Conservation (phyloP, 2,888 invertebrate species). For the Blastobasis lacticolella region DNA sequence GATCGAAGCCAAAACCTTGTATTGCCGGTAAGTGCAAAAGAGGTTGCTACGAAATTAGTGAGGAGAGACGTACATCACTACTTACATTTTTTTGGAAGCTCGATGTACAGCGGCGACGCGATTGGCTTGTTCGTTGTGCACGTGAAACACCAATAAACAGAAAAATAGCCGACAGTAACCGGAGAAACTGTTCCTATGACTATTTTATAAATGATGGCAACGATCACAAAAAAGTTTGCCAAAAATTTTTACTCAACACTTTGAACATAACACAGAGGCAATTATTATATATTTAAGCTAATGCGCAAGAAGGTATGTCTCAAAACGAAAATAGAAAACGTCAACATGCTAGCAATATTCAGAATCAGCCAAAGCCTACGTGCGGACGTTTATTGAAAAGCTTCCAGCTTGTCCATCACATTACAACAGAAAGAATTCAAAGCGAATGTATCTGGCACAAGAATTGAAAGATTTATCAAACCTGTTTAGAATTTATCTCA, state of each 20-base stretch:
- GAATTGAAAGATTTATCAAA: slow-evolving; percentile 8
- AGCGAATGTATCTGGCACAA: slow-evolving; percentile 8
- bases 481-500: slow-evolving; percentile 7
- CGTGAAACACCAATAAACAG: neutral
- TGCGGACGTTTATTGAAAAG: slow-evolving; percentile 10
- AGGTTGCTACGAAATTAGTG: no score
- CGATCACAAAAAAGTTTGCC: neutral
- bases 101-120: neutral
- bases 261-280: neutral
- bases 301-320: neutral
- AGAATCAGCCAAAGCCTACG: neutral
- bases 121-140: neutral
- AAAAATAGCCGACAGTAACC: neutral
- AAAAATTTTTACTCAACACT: neutral
- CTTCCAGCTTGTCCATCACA: slow-evolving; percentile 14
- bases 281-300: neutral
- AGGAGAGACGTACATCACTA: neutral
- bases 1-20: no score
- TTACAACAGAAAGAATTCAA: slow-evolving; percentile 8
- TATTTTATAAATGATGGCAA: neutral
- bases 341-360: neutral
- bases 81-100: neutral
- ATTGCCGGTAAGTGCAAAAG: no score
- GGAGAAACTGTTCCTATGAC: neutral
- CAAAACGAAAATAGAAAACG: neutral